Evolutionary conservation across 2,797 vertebrate species (phyloP).

Genomic region (Momotus momota): DNA sequence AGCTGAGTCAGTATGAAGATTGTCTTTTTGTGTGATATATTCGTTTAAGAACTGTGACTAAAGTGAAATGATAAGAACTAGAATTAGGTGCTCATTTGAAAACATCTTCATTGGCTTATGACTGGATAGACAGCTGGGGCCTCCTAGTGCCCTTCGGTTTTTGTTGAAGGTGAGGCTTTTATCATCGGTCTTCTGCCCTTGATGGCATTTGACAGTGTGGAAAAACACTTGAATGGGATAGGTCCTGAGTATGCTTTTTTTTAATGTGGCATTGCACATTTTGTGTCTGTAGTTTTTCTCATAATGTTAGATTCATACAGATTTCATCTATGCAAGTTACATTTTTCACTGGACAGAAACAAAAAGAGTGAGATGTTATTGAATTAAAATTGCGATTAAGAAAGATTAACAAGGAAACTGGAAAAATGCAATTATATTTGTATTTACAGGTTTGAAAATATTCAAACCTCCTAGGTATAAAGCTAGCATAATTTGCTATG

Average conservation of each 20-base stretch:
- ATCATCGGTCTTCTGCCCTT: background rate
- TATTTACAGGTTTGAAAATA: background rate
- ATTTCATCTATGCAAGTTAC: background rate
- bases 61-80: background rate
- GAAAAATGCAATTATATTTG: background rate
- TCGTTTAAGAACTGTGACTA: background rate
- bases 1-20: background rate
- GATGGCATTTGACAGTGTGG: background rate
- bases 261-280: background rate
- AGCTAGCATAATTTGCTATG: background rate
- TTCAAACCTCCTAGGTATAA: background rate
- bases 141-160: background rate
- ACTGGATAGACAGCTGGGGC: background rate
- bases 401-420: background rate
- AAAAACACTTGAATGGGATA: background rate
- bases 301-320: background rate
- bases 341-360: background rate
- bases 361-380: background rate
- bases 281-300: background rate
- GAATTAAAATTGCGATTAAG: background rate
- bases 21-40: background rate
- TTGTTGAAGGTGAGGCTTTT: background rate
- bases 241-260: background rate
- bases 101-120: background rate
- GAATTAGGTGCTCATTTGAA: background rate